Evolutionary conservation across 2,113 vertebrate species (phyloP), one percentile per base, ranked within the genome.

Genomic region (Gasterosteus nipponicus): DNA sequence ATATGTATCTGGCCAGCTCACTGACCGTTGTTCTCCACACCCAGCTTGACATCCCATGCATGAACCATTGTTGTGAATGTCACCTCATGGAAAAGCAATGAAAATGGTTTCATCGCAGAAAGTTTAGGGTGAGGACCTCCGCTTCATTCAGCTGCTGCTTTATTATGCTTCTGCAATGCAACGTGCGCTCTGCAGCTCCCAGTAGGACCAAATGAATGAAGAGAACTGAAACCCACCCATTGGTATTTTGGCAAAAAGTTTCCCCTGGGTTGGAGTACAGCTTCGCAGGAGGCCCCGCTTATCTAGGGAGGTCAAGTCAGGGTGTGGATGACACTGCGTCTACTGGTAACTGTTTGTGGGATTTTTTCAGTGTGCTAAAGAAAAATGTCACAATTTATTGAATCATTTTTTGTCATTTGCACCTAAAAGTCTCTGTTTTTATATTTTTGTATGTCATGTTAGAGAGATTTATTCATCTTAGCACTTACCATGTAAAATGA

Each of bases 41-140:
- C 58, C 80, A 85, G 89, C 78, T 84, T 81, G 86, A 84, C 82
- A 82, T 57, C 75, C 63, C 46, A 5, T 71, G 66, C 39, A 74
- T 65, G 68, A 77, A 51, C 70, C 44, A 87, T 90, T 84, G 86
- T 88, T 63, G 44, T 86, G 85, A 91, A 92, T 87, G 88, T 90
- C 87, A 90, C 51, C 71, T 75, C 12, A 42, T 42, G 7, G 75
- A 85, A 73, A 77, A 67, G 42, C 71, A 69, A 73, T 77, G 60
- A 86, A 92, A 90, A 87, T 80, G 63, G 73, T 73, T 69, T 85
- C 78, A 82, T 58, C 49, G 84, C 67, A 65, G 59, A 90, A 89
- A 89, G 91, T 90, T 89, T 80, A 89, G 82, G 80, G 58, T 86
- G 72, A 75, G 71, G 85, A 82, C 80, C 86, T 80, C 5, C 2